Evolutionary conservation across 2,797 vertebrate genomes (phyloP).

Genomic region (Carapus acus): DNA sequence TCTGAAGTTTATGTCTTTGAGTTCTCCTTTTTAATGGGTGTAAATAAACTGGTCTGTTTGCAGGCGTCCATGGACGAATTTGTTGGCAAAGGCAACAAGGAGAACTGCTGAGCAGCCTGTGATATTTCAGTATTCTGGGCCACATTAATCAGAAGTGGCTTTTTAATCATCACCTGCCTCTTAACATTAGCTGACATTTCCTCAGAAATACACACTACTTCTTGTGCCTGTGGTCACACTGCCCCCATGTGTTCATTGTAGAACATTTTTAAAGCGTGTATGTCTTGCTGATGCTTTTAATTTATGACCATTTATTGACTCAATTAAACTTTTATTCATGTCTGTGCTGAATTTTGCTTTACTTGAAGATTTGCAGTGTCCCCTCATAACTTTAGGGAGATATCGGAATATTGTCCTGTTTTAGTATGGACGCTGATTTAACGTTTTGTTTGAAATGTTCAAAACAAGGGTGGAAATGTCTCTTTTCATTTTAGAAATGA

Average conservation of each 20-base stretch:
- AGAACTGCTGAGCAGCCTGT: constrained; percentile 41
- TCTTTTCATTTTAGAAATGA: too few relatives aligned
- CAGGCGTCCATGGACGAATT: constrained; percentile 73
- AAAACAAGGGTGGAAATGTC: too few relatives aligned
- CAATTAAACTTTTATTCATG: constrained; percentile 42
- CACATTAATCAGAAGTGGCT: constrained; percentile 39
- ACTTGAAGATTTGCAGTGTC: not conserved
- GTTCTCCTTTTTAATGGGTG: too few relatives aligned
- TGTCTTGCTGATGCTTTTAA: constrained; percentile 19
- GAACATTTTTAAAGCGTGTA: constrained; percentile 28
- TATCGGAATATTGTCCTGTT: too few relatives aligned
- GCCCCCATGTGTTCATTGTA: constrained; percentile 43
- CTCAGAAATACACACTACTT: too few relatives aligned
- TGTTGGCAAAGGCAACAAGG: constrained; percentile 57
- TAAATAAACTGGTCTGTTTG: constrained; percentile 1
- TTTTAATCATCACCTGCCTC: too few relatives aligned
- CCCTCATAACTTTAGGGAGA: too few relatives aligned
- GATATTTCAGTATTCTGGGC: constrained; percentile 38
- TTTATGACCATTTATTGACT: constrained; percentile 26
- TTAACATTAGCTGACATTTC: too few relatives aligned
- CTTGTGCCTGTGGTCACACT: constrained; percentile 22
- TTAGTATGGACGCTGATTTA: too few relatives aligned
- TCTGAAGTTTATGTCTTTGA: too few relatives aligned
- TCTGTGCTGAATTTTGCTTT: not conserved
- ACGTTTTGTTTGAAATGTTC: too few relatives aligned